Conservation (phyloP, 2,113 vertebrate genomes). For the Alectura lathami region DNA sequence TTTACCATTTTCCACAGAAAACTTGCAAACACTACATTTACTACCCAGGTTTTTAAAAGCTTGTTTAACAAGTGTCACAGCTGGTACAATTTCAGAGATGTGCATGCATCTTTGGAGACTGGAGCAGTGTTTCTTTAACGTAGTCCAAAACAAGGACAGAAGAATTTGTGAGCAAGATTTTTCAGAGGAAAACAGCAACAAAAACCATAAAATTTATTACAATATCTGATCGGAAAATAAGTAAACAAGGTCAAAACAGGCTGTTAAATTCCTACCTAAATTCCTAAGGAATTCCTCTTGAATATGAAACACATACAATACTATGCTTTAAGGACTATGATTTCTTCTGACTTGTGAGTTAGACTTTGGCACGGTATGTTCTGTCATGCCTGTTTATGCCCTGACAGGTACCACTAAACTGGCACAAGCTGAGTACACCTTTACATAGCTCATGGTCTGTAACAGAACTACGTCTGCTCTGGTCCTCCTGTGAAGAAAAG, state of each 20-base stretch:
- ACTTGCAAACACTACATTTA: neutral
- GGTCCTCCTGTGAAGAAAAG: neutral
- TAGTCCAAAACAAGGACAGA: neutral
- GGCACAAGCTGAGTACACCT: neutral
- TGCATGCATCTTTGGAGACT: neutral
- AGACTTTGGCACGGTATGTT: neutral
- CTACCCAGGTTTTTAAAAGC: neutral
- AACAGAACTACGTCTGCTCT: neutral
- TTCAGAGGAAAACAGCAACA: neutral
- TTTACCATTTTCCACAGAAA: neutral
- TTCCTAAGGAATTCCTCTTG: neutral
- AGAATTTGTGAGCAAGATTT: neutral
- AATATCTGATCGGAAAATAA: neutral
- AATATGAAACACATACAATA: neutral
- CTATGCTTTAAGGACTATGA: neutral
- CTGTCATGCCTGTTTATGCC: neutral
- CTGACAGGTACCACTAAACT: neutral
- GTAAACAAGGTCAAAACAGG: neutral
- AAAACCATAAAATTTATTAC: neutral
- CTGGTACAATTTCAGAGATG: neutral
- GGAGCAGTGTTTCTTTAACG: neutral
- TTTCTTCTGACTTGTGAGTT: neutral
- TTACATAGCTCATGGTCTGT: neutral
- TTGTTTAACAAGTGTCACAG: neutral
- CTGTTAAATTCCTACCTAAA: neutral